phyloP scores from a whole-genome alignment of 2,888 invertebrate species.

The Strigamia transsilvanica region DNA sequence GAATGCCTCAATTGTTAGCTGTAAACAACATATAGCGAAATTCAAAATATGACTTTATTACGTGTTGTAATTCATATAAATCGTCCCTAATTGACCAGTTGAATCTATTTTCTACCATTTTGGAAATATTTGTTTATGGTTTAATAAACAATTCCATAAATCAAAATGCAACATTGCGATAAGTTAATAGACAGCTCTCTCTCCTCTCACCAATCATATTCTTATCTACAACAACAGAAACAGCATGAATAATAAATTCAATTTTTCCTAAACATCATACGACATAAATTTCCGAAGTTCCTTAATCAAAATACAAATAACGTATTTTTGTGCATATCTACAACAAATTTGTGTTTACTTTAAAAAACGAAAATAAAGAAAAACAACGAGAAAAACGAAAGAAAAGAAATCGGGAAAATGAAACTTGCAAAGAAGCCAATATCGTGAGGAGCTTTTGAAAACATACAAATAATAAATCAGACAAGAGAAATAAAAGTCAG shows the following conservation, averaged over 20 bases:
- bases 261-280: neutral
- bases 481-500: neutral
- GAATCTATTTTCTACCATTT: neutral
- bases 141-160: conserved; percentile 34
- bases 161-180: neutral
- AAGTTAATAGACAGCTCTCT: conserved; percentile 5
- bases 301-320: neutral
- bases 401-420: too few relatives aligned
- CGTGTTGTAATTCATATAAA: neutral
- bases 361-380: neutral
- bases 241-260: neutral
- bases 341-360: neutral
- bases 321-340: neutral
- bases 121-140: neutral
- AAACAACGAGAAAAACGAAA: neutral
- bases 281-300: neutral
- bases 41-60: neutral
- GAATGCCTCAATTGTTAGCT: neutral
- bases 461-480: neutral
- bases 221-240: conserved; percentile 34
- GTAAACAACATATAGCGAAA: neutral
- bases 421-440: conserved; percentile 1
- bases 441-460: conserved; percentile 36
- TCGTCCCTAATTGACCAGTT: conserved; percentile 5
- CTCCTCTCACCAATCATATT: conserved; percentile 27